Evolutionary conservation across 2,113 vertebrate species (phyloP), one percentile per base, ranked within the genome.

Genomic region (Octodon degus): DNA sequence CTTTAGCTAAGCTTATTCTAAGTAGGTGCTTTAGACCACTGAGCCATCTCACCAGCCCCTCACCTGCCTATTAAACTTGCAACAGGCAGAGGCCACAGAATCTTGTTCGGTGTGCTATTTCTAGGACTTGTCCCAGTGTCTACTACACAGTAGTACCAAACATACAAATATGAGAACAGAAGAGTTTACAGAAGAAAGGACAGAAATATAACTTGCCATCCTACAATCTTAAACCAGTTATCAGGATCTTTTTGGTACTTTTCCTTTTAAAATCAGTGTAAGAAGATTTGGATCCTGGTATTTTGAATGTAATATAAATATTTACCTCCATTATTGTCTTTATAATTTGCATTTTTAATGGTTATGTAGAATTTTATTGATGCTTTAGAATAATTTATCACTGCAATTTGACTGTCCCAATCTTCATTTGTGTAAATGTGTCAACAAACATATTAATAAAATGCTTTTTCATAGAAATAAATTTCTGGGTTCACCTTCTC

Each of bases 321-420:
- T 58, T 80, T 32, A 3, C n/a, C 60, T 68, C 27, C 58, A 32
- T 40, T 88, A 84, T 1, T 22, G 43, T 50, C 50, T 95, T 86
- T 40, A 68, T 86, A n/a, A 67, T 86, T 93, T 93, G 53, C 27
- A 77, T 79, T 91, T 91, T 86, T 81, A 89, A 65, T n/a, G 79
- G 34, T 2, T 72, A 4, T 76, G 58, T 19, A 58, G 34, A 60
- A 86, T 83, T 93, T 84, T 92, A 91, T 53, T n/a, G 16, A 86
- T 58, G 43, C 63, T 80, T 90, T 88, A 53, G 34, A 80, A 67
- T 55, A 72, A 58, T n/a, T 32, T 74, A 32, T 34, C 87, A 22
- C 13, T 93, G 67, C 32, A 27, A 37, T 83, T 67, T 50, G 34
- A 86, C 40, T 43, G n/a, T 2, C 32, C 40, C 17, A 32, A 40